Evolutionary conservation across 2,888 invertebrate species (phyloP), one percentile per base, ranked within the genome.

Genomic region (Polia nebulosa): DNA sequence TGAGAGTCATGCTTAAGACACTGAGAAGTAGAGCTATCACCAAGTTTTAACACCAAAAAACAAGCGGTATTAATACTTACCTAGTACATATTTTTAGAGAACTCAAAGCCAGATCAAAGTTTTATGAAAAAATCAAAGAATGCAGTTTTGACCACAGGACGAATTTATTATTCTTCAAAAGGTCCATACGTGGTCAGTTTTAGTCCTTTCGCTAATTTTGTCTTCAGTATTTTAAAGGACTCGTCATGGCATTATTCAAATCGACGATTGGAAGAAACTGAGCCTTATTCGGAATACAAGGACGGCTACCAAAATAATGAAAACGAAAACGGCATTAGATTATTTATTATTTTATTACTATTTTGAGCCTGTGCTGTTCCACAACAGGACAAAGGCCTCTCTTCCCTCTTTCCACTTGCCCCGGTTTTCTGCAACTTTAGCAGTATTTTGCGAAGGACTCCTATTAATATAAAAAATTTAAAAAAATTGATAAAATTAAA

Each of bases 131-230:
- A 29, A n/a, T 17, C 0, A 11, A 44, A 36, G 13, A 53, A 13
- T 22, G 8, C 15, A 0, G 25, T 58, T 67, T 47, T 60, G 8
- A 34, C 13, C 60, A 34, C 34, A 49, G 27, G 1, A 22, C 6
- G 34, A 72, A 49, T 60, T 41, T 32, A 72, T 39, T 25, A 45
- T 47, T 59, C 13, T 27, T 11, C 25, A 17, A n/a, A 39, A 47
- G 17, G 20, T 57, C 25, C 3, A 3, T 32, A 17, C 3, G 13
- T 36, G 11, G 25, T 11, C 17, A 59, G 20, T 59, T 71, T 36
- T 47, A 13, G 39, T 59, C 3, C 17, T 20, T 11, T 58, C 36
- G n/a, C 22, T 4, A 56, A 32, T 47, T 36, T 36, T 36, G 29
- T 29, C 22, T 47, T 6, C 9, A 47, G 22, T 13, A 6, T 67